Evolutionary conservation across 2,797 vertebrate genomes (phyloP).

Genomic region (Pseudotriccus pelzelni): DNA sequence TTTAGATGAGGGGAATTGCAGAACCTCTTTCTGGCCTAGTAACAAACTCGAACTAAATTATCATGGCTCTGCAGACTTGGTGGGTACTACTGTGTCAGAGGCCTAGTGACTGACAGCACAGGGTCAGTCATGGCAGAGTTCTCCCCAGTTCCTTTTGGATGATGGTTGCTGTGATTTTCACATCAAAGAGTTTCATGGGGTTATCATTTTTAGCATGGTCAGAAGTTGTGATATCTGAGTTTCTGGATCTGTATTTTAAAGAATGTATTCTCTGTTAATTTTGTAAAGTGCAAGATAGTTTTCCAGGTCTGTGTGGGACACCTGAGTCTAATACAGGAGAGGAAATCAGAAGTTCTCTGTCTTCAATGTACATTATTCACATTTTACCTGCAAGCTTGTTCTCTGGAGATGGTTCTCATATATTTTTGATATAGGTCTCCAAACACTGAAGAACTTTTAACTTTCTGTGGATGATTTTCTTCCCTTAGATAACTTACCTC

Average conservation of each 20-base stretch:
- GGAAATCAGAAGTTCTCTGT: not conserved
- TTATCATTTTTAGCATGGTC: not conserved
- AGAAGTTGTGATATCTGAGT: not conserved
- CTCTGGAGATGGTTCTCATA: not conserved
- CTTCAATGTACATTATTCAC: not conserved
- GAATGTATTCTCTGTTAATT: not conserved
- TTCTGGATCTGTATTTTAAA: not conserved
- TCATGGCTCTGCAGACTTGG: not conserved
- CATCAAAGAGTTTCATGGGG: not conserved
- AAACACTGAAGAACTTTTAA: not conserved
- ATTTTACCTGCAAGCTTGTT: not conserved
- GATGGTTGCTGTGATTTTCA: not conserved
- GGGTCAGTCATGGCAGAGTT: not conserved
- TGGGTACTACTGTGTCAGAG: not conserved
- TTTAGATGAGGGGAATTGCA: not conserved
- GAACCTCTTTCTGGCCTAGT: not conserved
- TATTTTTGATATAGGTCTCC: not conserved
- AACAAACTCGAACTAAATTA: not conserved
- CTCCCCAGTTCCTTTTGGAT: not conserved
- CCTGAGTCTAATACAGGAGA: not conserved
- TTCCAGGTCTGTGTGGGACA: not conserved
- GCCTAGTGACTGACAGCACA: not conserved
- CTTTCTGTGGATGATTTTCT: not conserved
- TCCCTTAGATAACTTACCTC: not conserved
- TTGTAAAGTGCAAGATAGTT: not conserved